Conservation (phyloP, 1,140 invertebrate genomes). For the Alviniconcha marisindica region DNA sequence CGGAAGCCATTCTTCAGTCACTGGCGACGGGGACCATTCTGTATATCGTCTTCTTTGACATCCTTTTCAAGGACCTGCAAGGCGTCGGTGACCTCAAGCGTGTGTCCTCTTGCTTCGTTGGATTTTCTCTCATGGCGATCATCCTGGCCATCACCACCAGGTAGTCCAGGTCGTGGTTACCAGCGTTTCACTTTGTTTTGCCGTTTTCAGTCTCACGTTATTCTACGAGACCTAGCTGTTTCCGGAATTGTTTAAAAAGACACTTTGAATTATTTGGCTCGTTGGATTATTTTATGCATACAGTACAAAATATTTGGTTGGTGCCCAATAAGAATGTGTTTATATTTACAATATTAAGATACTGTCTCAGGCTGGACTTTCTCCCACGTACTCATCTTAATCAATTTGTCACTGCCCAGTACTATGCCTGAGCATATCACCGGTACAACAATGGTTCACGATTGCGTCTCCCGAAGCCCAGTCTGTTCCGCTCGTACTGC, state of each 20-base stretch:
- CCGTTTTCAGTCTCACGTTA: background rate
- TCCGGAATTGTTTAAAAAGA: background rate
- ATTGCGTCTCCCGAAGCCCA: no score
- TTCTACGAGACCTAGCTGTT: background rate
- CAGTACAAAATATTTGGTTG: background rate
- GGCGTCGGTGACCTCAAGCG: constrained; percentile 68
- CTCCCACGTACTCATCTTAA: no score
- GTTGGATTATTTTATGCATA: no score
- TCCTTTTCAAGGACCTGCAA: constrained; percentile 82
- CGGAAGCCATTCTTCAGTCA: constrained; percentile 80
- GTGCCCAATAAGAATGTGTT: background rate
- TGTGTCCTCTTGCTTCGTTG: constrained; percentile 69
- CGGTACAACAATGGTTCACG: no score
- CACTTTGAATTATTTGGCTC: background rate
- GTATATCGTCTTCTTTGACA: constrained; percentile 95
- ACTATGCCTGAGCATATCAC: no score
- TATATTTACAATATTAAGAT: no score
- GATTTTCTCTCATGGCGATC: constrained; percentile 69
- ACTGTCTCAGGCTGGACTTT: no score
- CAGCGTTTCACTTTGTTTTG: background rate
- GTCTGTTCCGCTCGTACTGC: no score
- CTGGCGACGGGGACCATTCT: constrained; percentile 93
- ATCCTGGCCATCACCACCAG: constrained; percentile 63
- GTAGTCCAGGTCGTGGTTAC: background rate
- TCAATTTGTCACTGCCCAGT: no score